Evolutionary conservation across 2,888 invertebrate genomes (phyloP), one percentile per base, ranked within the genome.

Genomic region (Drosophila peninsularis): DNA sequence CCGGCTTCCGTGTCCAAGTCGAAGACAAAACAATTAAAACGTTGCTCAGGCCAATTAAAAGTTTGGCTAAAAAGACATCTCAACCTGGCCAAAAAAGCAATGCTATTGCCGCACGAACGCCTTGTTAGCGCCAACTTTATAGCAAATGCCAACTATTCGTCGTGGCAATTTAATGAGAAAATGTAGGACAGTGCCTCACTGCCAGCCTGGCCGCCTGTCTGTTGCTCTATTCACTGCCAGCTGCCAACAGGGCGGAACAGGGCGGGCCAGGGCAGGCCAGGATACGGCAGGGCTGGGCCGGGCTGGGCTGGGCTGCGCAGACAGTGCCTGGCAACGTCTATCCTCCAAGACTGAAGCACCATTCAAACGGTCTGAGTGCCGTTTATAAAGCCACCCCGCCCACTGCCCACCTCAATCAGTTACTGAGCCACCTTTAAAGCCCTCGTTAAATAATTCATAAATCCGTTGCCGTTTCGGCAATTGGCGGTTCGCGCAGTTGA

Each of bases 81-180:
- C 82, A 71, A 71, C 65, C 54, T 84, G 75, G 65, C 73, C 66
- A 19, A 70, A 47, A 88, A 78, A 62, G 62, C 62, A 57, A 73
- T 69, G 66, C 55, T 64, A 24, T 78, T 66, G 71, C 75, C 75
- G 78, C 79, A 80, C 82, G 79, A 75, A 78, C 78, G 83, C 83
- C 84, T 84, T 82, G 83, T 84, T 84, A 84, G 83, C 75, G 81
- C n/a, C 75, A 84, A 84, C 80, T 84, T 84, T 82, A 75, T 71
- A 72, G 63, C 83, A 86, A 82, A 73, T 82, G 64, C 86, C 83
- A 75, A 86, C 71, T 80, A 77, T 83, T 86, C 78, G 73, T 78
- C 89, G 73, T 88, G 67, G 68, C 87, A 88, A 86, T 86, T 88
- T 84, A 88, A 84, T 88, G 87, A 84, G 89, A 86, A 78, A 88